Base-by-base conservation (phyloP, 2,888 invertebrate species). In the Euplagia quadripunctaria region DNA sequence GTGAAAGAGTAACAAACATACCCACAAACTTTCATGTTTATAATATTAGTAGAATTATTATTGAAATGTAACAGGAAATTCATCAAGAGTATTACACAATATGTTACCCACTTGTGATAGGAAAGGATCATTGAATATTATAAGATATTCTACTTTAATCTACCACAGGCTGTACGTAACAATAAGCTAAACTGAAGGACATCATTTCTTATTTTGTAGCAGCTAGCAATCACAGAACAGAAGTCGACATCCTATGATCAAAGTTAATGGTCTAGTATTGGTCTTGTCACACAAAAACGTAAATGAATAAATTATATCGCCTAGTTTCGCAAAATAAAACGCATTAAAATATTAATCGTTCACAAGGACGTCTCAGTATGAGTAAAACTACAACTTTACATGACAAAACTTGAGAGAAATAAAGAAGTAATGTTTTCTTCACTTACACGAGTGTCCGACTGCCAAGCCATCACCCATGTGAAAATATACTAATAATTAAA, bases 381-480 rank as follows among this genome's bases (percentile, higher is more conserved):
- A 74, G 74, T 73, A 78, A 72, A 80, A 75, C 75, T 80, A 65
- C 68, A 81, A 67, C 43, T 75, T 72, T 66, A 73, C 68, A 72
- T 70, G 49, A 74, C 63, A 74, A 75, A 73, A 79, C 71, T 78
- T 80, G 49, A 58, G 42, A 77, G 58, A 65, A 79, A 74, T 72
- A 71, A 75, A 75, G 72, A 78, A 79, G 76, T 70, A 73, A 70
- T 80, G 93, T 71, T 70, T 76, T 78, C 67, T 70, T 51, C 64
- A 84, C 96, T 94, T 92, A 96, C 96, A 94, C 94, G 95, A 90
- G 94, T 94, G 92, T 95, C 96, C 93, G 94, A 93, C 92, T 95
- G 96, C 96, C 96, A 96, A 95, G 96, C 96, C 96, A 96, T 96
- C 93, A 95, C 95, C 95, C 95, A 96, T 95, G 94, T 93, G 95